Base-by-base conservation (phyloP, 1,140 invertebrate genomes). In the Eupristina koningsbergeri region DNA sequence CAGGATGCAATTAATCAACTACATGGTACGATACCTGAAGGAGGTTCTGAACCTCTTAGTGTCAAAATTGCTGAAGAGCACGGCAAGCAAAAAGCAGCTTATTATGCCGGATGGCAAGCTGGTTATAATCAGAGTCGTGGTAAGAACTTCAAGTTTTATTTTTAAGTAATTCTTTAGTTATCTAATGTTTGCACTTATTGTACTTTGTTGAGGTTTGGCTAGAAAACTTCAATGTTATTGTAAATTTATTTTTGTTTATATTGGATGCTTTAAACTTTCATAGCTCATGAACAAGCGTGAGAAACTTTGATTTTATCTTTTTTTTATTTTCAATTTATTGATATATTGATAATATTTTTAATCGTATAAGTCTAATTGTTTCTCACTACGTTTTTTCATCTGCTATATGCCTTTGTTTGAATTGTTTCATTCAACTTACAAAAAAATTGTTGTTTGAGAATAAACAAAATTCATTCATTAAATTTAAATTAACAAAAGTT, bases 1-100 rank as follows among this genome's bases (percentile, higher is more conserved):
- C 96, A 98, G 88, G 95, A 96, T 82, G 98, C 98, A 34, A 98
- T 98, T 86, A 94, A 95, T 29, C 94, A 94, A 58, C 91, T 99
- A 78, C 97, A 98, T 91, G 97, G 97, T 64, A 95, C 96, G 83
- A 95, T 96, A 86, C 96, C 97, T 39, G 96, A 97, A 85, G 97
- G 97, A 85, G 95, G 95, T 67, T 95, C 94, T 53, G 96, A 97
- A 88, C 96, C 97, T 17, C 92, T 99, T 17, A 94, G 94, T 82
- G 97, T 99, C 26, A 97, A 96, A 93, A 94, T 98, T 87, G 98
- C 98, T 0, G 97, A 98, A 90, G 97, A 98, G 90, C 98, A 98
- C 89, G 97, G 97, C 22, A 97, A 98, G 90, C 96, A 97, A 89
- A 97, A 97, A 88, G 96, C 96, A 13, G 93, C 93, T 67, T 95